Conservation (phyloP, 1,140 invertebrate genomes). For the Aphaenogaster floridana region DNA sequence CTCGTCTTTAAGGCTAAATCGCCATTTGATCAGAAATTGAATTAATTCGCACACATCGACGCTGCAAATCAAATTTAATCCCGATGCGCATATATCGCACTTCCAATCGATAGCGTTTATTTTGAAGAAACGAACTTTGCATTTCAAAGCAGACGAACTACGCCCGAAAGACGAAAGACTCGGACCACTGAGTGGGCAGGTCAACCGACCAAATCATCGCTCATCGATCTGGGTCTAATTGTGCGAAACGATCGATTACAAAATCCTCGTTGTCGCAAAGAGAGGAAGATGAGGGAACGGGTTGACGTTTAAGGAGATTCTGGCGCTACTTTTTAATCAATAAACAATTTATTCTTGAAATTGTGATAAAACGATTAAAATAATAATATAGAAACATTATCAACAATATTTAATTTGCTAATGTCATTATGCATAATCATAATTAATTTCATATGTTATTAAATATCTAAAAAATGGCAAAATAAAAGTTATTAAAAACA, state of each 20-base stretch:
- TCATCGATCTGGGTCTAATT: neutral
- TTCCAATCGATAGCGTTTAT: slow-evolving; percentile 34
- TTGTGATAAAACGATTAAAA: too few species aligned
- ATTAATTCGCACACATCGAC: slow-evolving; percentile 20
- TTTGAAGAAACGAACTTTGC: slow-evolving; percentile 44
- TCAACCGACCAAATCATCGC: neutral
- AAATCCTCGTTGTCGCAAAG: neutral
- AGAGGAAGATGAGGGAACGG: neutral
- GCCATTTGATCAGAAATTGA: neutral
- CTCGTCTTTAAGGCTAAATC: neutral
- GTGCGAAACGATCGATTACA: neutral
- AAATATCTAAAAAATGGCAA: too few species aligned
- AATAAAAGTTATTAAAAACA: too few species aligned
- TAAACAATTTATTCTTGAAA: too few species aligned
- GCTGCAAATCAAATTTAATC: slow-evolving; percentile 41
- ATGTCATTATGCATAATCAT: too few species aligned
- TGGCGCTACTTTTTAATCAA: too few species aligned
- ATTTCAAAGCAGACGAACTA: slow-evolving; percentile 58
- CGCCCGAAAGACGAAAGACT: neutral
- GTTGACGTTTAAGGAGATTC: neutral
- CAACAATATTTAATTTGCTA: too few species aligned
- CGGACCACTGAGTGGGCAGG: neutral
- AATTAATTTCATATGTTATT: too few species aligned
- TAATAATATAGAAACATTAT: too few species aligned
- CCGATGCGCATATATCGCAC: slow-evolving; percentile 2